Percentiles rank a stretch among this genome's conserved stretches.
These are phyloP conservation scores for Hydrolagus affinis DNA, from an alignment of 2,113 vertebrate species.

Conservation along the genomic window DNA sequence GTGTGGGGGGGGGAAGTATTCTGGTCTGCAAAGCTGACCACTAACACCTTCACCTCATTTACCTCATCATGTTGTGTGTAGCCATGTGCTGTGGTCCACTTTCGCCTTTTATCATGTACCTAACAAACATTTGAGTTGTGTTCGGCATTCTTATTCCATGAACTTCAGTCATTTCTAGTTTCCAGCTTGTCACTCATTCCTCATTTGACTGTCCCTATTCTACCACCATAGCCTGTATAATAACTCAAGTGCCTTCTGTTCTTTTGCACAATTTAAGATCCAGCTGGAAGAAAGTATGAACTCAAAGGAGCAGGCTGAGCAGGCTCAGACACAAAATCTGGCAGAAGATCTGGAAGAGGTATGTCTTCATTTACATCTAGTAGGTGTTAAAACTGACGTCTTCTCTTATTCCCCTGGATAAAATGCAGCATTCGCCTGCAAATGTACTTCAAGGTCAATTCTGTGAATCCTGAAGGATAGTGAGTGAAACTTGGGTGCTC, in stretches of 20 bases:
- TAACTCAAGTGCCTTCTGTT: not conserved
- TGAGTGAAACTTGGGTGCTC: too few relatives aligned
- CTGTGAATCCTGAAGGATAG: too few relatives aligned
- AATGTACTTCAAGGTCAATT: too few relatives aligned
- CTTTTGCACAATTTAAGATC: conserved; percentile 54
- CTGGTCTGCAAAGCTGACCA: not conserved
- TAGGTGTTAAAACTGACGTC: too few relatives aligned
- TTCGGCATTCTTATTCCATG: too few relatives aligned
- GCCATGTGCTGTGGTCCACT: not conserved
- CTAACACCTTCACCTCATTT: not conserved
- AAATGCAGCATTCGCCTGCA: too few relatives aligned
- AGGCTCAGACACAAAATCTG: conserved; percentile 57
- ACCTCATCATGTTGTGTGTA: not conserved
- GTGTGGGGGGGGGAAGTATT: conserved; percentile 36
- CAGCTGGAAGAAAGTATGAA: conserved; percentile 59
- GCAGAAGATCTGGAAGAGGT: conserved; percentile 69
- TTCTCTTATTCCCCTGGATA: too few relatives aligned
- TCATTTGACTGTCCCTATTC: not conserved
- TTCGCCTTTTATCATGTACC: not conserved
- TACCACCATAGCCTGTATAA: not conserved
- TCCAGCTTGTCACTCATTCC: not conserved
- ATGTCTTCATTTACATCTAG: not conserved
- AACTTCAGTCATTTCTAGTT: not conserved
- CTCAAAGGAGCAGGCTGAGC: conserved; percentile 59
- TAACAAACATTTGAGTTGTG: not conserved